Percentiles rank a stretch among this genome's conserved stretches.
phyloP scores from a whole-genome alignment of 1,140 invertebrate species.

The Aphelenchoides fujianensis region DNA sequence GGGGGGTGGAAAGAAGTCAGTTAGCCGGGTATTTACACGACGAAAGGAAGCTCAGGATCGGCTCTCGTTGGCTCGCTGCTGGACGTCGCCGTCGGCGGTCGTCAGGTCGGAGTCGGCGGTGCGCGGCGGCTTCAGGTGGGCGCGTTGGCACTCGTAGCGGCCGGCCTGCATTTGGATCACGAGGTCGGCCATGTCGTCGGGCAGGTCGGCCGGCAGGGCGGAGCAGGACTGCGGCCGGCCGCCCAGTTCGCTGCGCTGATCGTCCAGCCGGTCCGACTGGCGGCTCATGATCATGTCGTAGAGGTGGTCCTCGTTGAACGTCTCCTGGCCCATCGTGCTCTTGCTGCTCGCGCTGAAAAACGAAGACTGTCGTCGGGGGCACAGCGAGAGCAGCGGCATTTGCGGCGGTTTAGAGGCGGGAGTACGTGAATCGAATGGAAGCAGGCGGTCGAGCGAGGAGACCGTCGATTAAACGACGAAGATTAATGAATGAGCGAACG shows the following conservation, averaged over 20 bases:
- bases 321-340: background rate
- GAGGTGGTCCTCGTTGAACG: background rate
- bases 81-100: background rate
- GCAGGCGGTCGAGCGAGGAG: too few species aligned
- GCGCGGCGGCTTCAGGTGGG: background rate
- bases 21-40: too few species aligned
- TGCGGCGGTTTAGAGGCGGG: too few species aligned
- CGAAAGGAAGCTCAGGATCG: too few species aligned
- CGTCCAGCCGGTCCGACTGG: background rate
- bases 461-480: too few species aligned
- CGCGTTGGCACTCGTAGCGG: conserved; percentile 3
- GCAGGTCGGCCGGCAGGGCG: background rate
- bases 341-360: background rate
- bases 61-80: too few species aligned
- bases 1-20: too few species aligned
- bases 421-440: too few species aligned
- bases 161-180: conserved; percentile 4
- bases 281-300: background rate
- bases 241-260: background rate
- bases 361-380: background rate
- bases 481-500: too few species aligned
- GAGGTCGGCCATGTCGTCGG: conserved; percentile 1
- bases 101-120: background rate
- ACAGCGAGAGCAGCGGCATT: background rate
- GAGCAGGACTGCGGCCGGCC: conserved; percentile 2